phyloP scores from a whole-genome alignment of 2,888 invertebrate species.

The Iselma pallidipennis region DNA sequence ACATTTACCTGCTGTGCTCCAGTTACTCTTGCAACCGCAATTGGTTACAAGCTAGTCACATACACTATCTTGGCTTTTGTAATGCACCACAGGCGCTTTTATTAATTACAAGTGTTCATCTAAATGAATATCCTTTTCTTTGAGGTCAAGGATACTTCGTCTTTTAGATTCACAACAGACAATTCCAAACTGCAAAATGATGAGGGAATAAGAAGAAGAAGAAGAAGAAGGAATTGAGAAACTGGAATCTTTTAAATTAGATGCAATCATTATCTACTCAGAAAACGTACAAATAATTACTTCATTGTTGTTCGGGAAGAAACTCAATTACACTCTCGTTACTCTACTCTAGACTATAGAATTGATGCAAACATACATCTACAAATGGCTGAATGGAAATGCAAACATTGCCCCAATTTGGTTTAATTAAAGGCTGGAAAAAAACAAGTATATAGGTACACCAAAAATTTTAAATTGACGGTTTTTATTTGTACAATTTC shows the following conservation, averaged over 20 bases:
- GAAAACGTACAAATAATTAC: background rate
- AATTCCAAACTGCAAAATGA: no score
- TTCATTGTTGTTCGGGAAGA: background rate
- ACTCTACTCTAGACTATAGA: background rate
- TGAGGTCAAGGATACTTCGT: constrained; percentile 26
- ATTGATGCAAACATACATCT: background rate
- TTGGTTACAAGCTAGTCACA: no score
- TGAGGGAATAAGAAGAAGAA: no score
- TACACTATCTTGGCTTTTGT: no score
- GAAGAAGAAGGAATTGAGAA: no score
- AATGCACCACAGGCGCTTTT: constrained; percentile 16
- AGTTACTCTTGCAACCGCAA: no score
- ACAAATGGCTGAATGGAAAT: background rate
- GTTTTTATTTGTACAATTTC: background rate
- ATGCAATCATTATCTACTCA: background rate
- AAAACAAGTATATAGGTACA: background rate
- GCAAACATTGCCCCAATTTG: background rate
- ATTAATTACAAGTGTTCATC: constrained; percentile 24
- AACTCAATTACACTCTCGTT: background rate
- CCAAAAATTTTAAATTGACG: background rate
- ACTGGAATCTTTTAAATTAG: no score
- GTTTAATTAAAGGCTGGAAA: background rate
- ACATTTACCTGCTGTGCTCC: no score
- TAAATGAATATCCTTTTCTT: constrained; percentile 23
- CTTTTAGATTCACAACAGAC: no score